Evolutionary conservation across 2,888 invertebrate genomes (phyloP).

Genomic region (Leptogaster cylindrica): DNA sequence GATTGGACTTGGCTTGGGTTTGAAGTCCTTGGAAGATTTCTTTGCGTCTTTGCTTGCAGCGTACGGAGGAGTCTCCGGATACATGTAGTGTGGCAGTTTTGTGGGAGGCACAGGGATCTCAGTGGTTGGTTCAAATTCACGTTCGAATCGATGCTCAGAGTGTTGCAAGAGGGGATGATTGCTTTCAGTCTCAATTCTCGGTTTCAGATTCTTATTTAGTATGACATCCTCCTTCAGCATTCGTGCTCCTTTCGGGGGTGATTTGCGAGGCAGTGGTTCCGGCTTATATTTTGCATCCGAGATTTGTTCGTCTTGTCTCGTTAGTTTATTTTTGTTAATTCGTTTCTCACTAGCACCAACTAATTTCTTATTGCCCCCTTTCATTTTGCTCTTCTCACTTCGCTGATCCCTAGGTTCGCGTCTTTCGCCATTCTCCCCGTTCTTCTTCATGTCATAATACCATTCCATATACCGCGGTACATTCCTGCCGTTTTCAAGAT

Average conservation of each 20-base stretch:
- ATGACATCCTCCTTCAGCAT: constrained; percentile 63
- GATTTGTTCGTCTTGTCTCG: constrained; percentile 56
- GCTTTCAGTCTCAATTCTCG: constrained; percentile 63
- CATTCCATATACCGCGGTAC: constrained; percentile 79
- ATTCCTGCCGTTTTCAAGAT: constrained; percentile 61
- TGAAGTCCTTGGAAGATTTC: constrained; percentile 49
- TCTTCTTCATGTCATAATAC: constrained; percentile 70
- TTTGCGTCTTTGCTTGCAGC: constrained; percentile 52
- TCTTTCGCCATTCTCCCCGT: constrained; percentile 49
- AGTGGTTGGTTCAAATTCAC: constrained; percentile 63
- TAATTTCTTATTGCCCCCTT: constrained; percentile 47
- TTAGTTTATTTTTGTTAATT: constrained; percentile 54
- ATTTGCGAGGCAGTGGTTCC: constrained; percentile 62
- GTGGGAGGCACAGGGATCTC: constrained; percentile 64
- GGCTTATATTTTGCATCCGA: constrained; percentile 62
- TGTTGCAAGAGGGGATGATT: constrained; percentile 78
- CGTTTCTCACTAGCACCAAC: constrained; percentile 53
- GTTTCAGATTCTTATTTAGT: constrained; percentile 65
- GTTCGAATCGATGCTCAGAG: constrained; percentile 79
- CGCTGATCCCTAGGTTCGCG: constrained; percentile 51
- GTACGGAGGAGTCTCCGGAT: constrained; percentile 65
- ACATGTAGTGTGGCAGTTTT: constrained; percentile 69
- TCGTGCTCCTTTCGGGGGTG: constrained; percentile 56
- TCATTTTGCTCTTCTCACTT: constrained; percentile 52
- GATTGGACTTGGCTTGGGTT: constrained; percentile 59